Evolutionary conservation across 2,888 invertebrate species (phyloP).

Genomic region (Macaria liturata): DNA sequence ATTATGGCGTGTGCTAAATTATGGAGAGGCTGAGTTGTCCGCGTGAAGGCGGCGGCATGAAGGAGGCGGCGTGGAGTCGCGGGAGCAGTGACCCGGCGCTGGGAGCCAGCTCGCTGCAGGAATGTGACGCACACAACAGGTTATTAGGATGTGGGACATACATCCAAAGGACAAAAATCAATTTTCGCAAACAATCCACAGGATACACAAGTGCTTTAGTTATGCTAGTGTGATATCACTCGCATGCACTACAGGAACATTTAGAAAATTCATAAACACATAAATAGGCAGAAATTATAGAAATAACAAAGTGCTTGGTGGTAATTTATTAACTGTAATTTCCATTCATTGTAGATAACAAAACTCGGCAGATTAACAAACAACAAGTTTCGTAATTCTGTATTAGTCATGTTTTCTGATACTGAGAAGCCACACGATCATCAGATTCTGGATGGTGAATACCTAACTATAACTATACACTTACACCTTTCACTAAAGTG

Average conservation of each 20-base stretch:
- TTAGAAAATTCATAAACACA: no score
- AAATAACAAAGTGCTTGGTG: no score
- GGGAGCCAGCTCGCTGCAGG: constrained; percentile 47
- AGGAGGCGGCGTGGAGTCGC: constrained; percentile 56
- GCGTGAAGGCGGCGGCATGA: constrained; percentile 39
- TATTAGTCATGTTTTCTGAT: constrained; percentile 13
- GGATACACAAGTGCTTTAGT: no score
- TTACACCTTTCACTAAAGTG: no score
- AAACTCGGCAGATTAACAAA: constrained; percentile 5
- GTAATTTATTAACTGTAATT: background rate
- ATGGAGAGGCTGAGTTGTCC: constrained; percentile 18
- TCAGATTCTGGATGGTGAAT: no score
- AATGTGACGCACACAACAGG: constrained; percentile 32
- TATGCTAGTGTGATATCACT: no score
- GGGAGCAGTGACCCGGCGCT: constrained; percentile 60
- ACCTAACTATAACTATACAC: no score
- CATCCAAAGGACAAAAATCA: constrained; percentile 1
- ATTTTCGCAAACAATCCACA: constrained; percentile 7
- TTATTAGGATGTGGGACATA: constrained; percentile 32
- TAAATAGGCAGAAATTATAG: no score
- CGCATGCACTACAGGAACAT: no score
- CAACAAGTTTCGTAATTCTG: constrained; percentile 4
- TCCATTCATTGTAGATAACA: background rate
- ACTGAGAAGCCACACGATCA: background rate
- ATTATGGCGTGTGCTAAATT: constrained; percentile 19